These are phyloP conservation scores for Syngnathus floridae DNA, from an alignment of 2,113 vertebrate species.

Conservation along the genomic window DNA sequence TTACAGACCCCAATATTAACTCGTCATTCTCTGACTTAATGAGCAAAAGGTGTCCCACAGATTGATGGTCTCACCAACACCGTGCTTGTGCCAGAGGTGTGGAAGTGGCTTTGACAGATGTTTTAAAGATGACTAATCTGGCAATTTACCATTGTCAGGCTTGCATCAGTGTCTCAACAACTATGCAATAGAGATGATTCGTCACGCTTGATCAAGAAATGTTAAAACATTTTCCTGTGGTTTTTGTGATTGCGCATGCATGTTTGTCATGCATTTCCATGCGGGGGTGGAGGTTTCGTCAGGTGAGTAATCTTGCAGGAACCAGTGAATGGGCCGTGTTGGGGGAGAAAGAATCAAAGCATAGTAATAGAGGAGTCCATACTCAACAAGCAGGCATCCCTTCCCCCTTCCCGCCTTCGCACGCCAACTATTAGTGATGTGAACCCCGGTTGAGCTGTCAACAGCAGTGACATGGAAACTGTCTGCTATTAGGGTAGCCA, in stretches of 20 bases:
- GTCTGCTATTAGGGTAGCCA: constrained; percentile 47
- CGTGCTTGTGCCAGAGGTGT: background rate
- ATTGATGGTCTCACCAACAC: background rate
- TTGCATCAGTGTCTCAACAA: constrained; percentile 16
- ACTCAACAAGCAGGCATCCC: constrained; percentile 59
- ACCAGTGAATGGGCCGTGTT: constrained; percentile 50
- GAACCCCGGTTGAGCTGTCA: constrained; percentile 62
- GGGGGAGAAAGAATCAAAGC: constrained; percentile 45
- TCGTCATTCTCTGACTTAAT: background rate
- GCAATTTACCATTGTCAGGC: constrained; percentile 9
- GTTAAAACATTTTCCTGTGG: constrained; percentile 57
- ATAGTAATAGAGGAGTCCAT: constrained; percentile 54
- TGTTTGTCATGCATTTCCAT: constrained; percentile 57
- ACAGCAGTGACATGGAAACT: constrained; percentile 54
- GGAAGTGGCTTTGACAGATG: background rate
- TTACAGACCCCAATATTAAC: background rate
- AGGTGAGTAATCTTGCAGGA: constrained; percentile 64
- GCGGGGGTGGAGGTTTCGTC: constrained; percentile 56
- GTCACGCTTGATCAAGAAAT: constrained; percentile 33
- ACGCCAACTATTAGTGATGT: constrained; percentile 61
- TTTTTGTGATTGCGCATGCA: constrained; percentile 38
- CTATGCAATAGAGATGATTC: constrained; percentile 37
- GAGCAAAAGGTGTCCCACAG: background rate
- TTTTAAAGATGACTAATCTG: constrained; percentile 1
- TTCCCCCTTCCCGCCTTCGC: constrained; percentile 46